Percentiles rank a stretch among this genome's conserved stretches.
Evolutionary conservation across 1,140 invertebrate genomes (phyloP).

Genomic region (Lepidurus apus): DNA sequence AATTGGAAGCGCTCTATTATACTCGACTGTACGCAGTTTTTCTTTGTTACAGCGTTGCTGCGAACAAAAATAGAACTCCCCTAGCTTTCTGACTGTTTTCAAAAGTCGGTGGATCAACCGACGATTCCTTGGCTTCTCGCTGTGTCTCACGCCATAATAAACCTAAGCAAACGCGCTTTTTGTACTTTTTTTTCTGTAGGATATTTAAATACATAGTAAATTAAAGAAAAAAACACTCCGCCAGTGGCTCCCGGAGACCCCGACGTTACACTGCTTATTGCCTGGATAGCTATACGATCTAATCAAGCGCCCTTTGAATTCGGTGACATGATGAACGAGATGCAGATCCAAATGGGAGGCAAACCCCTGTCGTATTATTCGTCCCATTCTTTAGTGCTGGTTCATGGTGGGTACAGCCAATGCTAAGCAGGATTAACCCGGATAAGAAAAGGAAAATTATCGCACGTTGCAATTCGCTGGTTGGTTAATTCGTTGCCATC

Average conservation of each 20-base stretch:
- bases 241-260: background rate
- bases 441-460: too few species aligned
- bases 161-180: background rate
- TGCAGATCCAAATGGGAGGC: background rate
- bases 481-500: too few species aligned
- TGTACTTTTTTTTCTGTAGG: background rate
- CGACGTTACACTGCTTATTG: background rate
- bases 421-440: too few species aligned
- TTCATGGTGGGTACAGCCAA: too few species aligned
- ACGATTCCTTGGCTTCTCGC: background rate
- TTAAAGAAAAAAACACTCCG: background rate
- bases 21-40: background rate
- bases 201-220: background rate
- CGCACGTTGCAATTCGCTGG: too few species aligned
- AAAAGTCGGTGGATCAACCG: background rate
- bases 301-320: constrained; percentile 16
- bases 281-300: background rate
- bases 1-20: background rate
- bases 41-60: background rate
- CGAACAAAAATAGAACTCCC: background rate
- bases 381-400: background rate
- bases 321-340: constrained; percentile 18
- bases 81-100: background rate
- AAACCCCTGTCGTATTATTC: background rate
- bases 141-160: constrained; percentile 19